Base-by-base conservation (phyloP, 2,113 vertebrate species). In the Leucosticte australis region DNA sequence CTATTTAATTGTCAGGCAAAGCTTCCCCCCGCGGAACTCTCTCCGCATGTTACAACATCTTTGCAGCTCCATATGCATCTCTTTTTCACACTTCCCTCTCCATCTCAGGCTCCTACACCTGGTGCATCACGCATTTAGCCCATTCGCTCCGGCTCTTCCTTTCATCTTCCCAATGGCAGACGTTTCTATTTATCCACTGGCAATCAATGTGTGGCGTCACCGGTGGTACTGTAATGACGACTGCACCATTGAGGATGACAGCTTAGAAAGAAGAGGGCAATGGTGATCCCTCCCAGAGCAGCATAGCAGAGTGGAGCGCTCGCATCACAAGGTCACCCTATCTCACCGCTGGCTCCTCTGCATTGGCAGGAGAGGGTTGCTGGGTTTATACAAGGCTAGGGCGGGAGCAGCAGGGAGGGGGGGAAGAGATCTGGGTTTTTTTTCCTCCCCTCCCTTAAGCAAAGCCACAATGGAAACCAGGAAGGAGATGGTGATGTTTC, bases 251-350 rank as follows among this genome's bases (percentile, higher is more conserved):
- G 98, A 98, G 98, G 99, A 99, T 99, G 99, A 99, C 99, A 99
- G 98, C 98, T 99, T 98, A 98, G 97, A 98, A 98, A 98, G 98
- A 98, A 98, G 98, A 98, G 99, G 98, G 98, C 98, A 98, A 99
- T 99, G 98, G 99, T 99, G 99, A 98, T 99, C 99, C 99, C 98
- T 99, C 99, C 99, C 99, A 99, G 98, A 99, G 98, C 98, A 97
- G 98, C 96, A 98, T 98, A 96, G 98, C 98, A 95, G 98, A 98
- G 98, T 96, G 97, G 94, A 98, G 98, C 98, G 97, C 96, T 98
- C 98, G 97, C 98, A 98, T 98, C 98, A 98, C 98, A 98, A 98
- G 98, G 98, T 99, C 98, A 99, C 98, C 98, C 98, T 97, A 95
- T 97, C 98, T 97, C 95, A 93, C 96, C 92, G 64, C 96, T 87